These are phyloP conservation scores for Lepidotrigona ventralis DNA, from an alignment of 1,140 invertebrate genomes.

Conservation along the genomic window DNA sequence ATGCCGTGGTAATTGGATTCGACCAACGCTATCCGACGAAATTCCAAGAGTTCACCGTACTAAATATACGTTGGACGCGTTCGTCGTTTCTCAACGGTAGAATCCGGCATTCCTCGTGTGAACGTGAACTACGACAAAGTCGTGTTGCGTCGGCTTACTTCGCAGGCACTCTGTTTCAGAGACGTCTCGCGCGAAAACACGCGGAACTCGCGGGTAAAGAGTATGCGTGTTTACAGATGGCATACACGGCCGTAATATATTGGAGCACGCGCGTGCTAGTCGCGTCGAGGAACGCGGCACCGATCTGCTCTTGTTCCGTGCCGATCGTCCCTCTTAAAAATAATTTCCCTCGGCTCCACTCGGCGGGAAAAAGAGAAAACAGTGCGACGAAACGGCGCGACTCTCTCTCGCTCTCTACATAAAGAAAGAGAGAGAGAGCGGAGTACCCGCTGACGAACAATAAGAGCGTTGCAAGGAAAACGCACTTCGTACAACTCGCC, in stretches of 20 bases:
- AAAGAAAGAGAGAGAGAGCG: no score
- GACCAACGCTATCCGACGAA: slow-evolving; percentile 16
- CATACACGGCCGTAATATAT: slow-evolving; percentile 10
- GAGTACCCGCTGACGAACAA: slow-evolving; percentile 17
- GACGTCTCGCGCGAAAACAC: slow-evolving; percentile 52
- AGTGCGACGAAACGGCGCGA: background rate
- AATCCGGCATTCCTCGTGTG: slow-evolving; percentile 17
- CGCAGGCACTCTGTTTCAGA: background rate
- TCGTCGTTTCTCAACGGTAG: slow-evolving; percentile 35
- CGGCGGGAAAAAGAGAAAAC: background rate
- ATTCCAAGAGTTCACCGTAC: slow-evolving; percentile 42
- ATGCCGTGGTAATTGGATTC: background rate
- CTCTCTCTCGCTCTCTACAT: background rate
- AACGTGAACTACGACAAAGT: slow-evolving; percentile 22
- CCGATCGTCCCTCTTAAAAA: slow-evolving; percentile 22
- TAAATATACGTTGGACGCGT: slow-evolving; percentile 48
- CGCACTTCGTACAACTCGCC: slow-evolving; percentile 25
- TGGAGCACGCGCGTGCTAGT: background rate
- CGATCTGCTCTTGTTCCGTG: slow-evolving; percentile 19
- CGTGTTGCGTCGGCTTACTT: background rate
- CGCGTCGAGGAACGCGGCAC: background rate
- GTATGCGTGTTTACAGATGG: slow-evolving; percentile 10
- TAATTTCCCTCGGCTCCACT: background rate
- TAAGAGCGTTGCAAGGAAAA: slow-evolving; percentile 7
- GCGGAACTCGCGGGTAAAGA: slow-evolving; percentile 60